Evolutionary conservation across 1,140 invertebrate genomes (phyloP), one percentile per base, ranked within the genome.

Genomic region (Cotesia vestalis): DNA sequence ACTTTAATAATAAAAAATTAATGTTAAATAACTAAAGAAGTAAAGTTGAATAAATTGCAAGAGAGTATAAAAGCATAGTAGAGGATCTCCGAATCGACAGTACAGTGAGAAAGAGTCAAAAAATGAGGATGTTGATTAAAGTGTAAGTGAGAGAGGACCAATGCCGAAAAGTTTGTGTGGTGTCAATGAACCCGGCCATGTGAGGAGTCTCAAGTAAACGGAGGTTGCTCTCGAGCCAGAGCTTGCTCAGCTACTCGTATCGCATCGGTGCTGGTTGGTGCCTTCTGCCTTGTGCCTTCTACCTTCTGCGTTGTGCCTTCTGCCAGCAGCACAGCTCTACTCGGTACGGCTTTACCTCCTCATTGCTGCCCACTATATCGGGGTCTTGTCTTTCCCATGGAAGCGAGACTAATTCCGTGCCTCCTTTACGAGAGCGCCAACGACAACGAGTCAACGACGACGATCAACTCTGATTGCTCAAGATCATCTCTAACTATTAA

Each of bases 361-460:
- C 72, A 73, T 73, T 75, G 77, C 82, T 81, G 81, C 81, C 76
- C 79, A 79, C 83, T 72, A 76, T 83, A 86, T 84, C 83, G 83
- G 83, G 84, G 85, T 86, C 85, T 86, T 86, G 84, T 86, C 85
- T 86, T 87, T 87, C 85, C 84, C 86, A 86, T 85, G 84, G 79
- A 80, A 82, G 80, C 83, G 78, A 84, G 80, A 85, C 83, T 86
- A 85, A 86, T 87, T 87, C 85, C 81, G 81, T 83, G 79, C 83
- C 81, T 46, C 8, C 40, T 86, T 83, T 84, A 83, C 79, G 77
- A 81, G 79, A 77, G 78, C 77, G 76, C 78, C 73, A 78, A 77
- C 71, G 64, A 72, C 69, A 60, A 69, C 4, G 36, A 60, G 36
- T 27, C 59, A 27, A 61, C 17, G 62, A 64, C 4, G 62, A 64